Evolutionary conservation across 2,113 vertebrate genomes (phyloP).

Genomic region (Anarhynchus alexandrinus): DNA sequence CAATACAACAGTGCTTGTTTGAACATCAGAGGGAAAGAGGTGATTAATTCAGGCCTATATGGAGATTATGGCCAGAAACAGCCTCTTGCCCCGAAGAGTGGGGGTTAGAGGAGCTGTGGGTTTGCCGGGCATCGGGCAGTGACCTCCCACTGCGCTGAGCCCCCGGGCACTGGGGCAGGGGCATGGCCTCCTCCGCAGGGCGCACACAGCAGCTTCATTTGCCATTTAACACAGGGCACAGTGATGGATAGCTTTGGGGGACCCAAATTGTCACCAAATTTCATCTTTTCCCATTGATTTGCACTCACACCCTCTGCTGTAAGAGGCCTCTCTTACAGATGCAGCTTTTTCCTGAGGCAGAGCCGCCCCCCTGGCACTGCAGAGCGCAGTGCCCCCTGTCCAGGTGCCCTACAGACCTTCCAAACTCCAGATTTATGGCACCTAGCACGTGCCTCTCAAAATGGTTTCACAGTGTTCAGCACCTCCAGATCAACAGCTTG

Average conservation of each 20-base stretch:
- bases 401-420: not conserved
- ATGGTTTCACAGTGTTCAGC: not conserved
- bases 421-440: not conserved
- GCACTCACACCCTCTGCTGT: not conserved
- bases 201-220: not conserved
- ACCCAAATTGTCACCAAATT: too few relatives aligned
- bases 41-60: not conserved
- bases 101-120: not conserved
- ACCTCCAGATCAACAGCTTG: not conserved
- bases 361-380: not conserved
- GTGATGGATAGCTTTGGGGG: not conserved
- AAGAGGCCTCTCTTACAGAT: too few relatives aligned
- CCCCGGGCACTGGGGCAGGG: not conserved
- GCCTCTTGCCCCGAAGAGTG: not conserved
- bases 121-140: too few relatives aligned
- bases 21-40: not conserved
- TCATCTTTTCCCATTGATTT: not conserved
- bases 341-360: too few relatives aligned
- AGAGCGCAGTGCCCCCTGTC: rapidly evolving
- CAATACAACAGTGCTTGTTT: not conserved
- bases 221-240: not conserved
- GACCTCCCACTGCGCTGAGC: not conserved
- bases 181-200: not conserved
- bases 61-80: not conserved
- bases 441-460: not conserved